Evolutionary conservation across 2,113 vertebrate species (phyloP).

Genomic region (Asarcornis scutulata): DNA sequence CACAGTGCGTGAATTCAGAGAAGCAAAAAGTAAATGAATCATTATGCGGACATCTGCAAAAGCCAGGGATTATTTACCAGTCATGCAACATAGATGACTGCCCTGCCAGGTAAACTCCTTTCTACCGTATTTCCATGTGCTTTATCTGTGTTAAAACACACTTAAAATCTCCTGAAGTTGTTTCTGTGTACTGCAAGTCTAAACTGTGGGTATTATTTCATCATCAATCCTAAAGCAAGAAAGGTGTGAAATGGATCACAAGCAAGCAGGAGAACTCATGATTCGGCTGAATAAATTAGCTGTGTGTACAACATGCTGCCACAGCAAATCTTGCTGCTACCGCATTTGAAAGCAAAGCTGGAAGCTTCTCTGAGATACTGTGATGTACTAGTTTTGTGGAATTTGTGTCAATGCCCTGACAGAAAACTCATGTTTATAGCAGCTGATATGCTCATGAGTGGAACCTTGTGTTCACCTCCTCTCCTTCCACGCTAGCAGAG

Average conservation of each 20-base stretch:
- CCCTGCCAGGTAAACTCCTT: slow-evolving; percentile 80
- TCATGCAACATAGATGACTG: slow-evolving; percentile 84
- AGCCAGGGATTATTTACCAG: slow-evolving; percentile 66
- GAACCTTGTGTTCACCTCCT: neutral
- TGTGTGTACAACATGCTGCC: neutral
- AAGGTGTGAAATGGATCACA: neutral
- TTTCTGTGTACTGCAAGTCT: neutral
- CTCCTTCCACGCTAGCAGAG: neutral
- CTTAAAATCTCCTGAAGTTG: neutral
- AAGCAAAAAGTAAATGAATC: slow-evolving; percentile 73
- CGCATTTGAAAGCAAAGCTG: neutral
- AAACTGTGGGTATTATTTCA: neutral
- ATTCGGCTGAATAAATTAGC: neutral
- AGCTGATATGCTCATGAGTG: neutral
- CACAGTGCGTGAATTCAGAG: slow-evolving; percentile 68
- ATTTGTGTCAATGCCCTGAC: neutral
- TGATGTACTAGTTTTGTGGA: neutral
- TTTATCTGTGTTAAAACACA: neutral
- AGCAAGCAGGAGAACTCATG: rapidly evolving
- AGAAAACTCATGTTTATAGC: neutral
- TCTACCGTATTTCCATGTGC: neutral
- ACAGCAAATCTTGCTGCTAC: neutral
- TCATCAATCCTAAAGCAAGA: neutral
- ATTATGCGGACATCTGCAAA: slow-evolving; percentile 77
- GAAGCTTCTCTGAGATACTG: neutral